A percentile compares a stretch with the other conserved stretches of the same genome.
Conservation (phyloP, 2,113 vertebrate species). For the Chrysochloris asiatica region DNA sequence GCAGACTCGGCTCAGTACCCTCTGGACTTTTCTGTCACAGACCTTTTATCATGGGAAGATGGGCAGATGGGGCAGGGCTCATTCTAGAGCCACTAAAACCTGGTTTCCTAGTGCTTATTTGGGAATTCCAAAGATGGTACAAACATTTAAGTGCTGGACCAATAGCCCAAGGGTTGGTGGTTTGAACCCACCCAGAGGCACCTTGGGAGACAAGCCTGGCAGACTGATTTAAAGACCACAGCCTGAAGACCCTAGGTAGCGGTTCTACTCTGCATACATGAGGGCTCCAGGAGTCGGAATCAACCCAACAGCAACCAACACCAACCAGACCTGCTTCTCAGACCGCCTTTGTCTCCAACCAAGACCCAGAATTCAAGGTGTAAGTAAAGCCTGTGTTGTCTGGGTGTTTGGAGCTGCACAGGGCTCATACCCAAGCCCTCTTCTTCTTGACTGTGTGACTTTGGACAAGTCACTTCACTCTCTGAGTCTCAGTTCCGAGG, state of each 20-base stretch:
- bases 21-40: not conserved
- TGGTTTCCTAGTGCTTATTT: not conserved
- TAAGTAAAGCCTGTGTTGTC: rapidly evolving
- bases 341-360: not conserved
- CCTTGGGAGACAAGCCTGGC: not conserved
- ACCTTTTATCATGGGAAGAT: rapidly evolving
- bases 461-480: not conserved
- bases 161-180: not conserved
- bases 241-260: no score
- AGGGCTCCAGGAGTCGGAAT: not conserved
- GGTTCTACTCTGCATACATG: not conserved
- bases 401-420: no score
- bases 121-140: not conserved
- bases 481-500: not conserved
- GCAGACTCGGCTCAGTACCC: not conserved
- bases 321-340: not conserved
- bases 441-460: not conserved
- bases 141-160: not conserved
- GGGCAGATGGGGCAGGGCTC: not conserved
- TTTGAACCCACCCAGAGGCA: not conserved
- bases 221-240: not conserved
- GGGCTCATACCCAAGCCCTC: not conserved
- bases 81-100: not conserved
- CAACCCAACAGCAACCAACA: not conserved
- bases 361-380: not conserved